A percentile compares a stretch with the other conserved stretches of the same genome.
Evolutionary conservation across 2,888 invertebrate genomes (phyloP).

Genomic region (Stenchaetothrips biformis): DNA sequence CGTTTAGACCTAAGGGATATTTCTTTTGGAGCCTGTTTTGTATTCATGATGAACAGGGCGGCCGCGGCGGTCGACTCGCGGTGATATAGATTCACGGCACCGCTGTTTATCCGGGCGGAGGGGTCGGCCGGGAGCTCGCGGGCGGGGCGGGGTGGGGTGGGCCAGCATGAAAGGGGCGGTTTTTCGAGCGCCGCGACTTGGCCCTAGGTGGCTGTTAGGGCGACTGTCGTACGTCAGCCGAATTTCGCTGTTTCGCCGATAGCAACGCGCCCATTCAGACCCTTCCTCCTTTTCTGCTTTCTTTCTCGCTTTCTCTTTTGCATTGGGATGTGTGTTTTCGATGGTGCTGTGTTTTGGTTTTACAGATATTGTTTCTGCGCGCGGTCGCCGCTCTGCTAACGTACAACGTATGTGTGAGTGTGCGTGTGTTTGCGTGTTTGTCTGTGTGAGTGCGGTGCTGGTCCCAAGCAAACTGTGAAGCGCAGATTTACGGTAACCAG

Average conservation of each 20-base stretch:
- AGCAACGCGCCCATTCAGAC: neutral
- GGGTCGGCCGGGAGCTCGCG: neutral
- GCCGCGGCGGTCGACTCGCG: neutral
- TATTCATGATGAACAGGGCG: slow-evolving; percentile 21
- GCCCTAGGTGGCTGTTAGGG: slow-evolving; percentile 22
- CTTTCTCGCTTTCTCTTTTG: neutral
- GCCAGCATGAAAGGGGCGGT: slow-evolving; percentile 17
- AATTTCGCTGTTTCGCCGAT: slow-evolving; percentile 17
- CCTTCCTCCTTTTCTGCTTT: neutral
- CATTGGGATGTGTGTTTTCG: neutral
- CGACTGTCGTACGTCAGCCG: slow-evolving; percentile 20
- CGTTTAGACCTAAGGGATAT: slow-evolving; percentile 15
- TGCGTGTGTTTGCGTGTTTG: too few species aligned
- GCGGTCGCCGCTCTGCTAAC: neutral
- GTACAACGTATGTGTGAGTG: neutral
- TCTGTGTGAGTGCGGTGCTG: too few species aligned
- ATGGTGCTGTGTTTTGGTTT: neutral
- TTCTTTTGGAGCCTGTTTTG: slow-evolving; percentile 17
- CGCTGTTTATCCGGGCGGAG: slow-evolving; percentile 17
- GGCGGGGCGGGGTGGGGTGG: neutral
- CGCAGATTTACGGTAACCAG: too few species aligned
- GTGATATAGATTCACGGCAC: slow-evolving; percentile 19
- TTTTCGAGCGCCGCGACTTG: slow-evolving; percentile 17
- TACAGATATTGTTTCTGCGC: neutral
- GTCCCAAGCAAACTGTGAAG: too few species aligned